These are phyloP conservation scores for Paguma larvata DNA, from an alignment of 2,797 vertebrate species.

Conservation along the genomic window DNA sequence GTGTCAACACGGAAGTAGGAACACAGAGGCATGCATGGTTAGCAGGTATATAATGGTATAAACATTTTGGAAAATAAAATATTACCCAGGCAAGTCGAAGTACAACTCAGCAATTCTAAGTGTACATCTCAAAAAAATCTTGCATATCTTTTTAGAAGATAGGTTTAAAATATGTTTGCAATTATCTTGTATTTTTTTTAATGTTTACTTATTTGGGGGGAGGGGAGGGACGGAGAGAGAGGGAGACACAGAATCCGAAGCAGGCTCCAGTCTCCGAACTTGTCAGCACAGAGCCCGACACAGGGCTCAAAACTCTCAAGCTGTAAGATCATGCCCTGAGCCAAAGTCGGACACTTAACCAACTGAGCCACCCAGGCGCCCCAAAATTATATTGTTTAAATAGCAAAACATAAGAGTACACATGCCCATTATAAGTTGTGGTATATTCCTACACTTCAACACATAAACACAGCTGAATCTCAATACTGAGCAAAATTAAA, in stretches of 20 bases:
- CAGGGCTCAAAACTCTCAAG: too few species aligned
- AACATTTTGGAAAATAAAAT: neutral
- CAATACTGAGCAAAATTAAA: neutral
- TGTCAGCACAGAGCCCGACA: too few species aligned
- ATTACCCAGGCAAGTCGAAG: neutral
- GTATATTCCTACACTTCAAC: neutral
- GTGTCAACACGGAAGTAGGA: neutral
- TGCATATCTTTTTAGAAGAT: neutral
- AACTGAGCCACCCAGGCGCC: too few species aligned
- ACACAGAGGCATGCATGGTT: neutral
- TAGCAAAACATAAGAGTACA: neutral
- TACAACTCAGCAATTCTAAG: neutral
- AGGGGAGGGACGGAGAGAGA: too few species aligned
- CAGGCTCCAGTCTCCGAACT: too few species aligned
- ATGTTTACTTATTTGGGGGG: too few species aligned
- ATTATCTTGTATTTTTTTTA: too few species aligned
- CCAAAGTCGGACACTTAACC: too few species aligned
- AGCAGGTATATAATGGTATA: neutral
- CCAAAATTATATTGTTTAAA: neutral
- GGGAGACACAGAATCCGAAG: too few species aligned
- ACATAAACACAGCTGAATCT: neutral
- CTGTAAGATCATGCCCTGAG: too few species aligned
- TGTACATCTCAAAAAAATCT: neutral
- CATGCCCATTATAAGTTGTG: neutral
- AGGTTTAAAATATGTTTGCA: neutral